phyloP scores from a whole-genome alignment of 2,888 invertebrate species.

The Caenorhabditis afra region DNA sequence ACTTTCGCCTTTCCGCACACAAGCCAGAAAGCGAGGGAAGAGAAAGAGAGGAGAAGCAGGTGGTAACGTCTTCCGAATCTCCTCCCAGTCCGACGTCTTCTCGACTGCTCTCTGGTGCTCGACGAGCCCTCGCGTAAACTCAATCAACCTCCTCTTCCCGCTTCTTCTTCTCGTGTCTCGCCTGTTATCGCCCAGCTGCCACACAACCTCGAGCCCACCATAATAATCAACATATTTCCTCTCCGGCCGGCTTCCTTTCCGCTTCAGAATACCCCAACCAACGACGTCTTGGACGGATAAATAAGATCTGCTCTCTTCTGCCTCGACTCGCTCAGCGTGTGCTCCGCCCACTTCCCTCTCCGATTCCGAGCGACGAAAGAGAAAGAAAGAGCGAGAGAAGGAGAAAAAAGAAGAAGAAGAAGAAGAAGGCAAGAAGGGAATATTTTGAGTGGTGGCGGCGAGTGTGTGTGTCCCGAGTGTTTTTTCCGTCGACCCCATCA shows the following conservation, averaged over 20 bases:
- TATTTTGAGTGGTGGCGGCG: slow-evolving; percentile 42
- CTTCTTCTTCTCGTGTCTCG: no score
- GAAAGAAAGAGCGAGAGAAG: neutral
- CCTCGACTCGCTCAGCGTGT: neutral
- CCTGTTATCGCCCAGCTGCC: slow-evolving; percentile 13
- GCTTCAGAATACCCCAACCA: slow-evolving; percentile 26
- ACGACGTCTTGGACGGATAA: slow-evolving; percentile 13
- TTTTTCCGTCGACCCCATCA: slow-evolving; percentile 19
- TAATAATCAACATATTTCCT: slow-evolving; percentile 36
- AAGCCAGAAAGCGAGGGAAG: no score
- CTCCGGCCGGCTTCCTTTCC: neutral
- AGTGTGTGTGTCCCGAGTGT: slow-evolving; percentile 1
- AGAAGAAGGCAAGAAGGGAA: slow-evolving; percentile 29
- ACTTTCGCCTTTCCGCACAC: no score
- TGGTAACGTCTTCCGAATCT: neutral
- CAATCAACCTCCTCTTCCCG: slow-evolving; percentile 21
- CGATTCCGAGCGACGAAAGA: slow-evolving; percentile 1
- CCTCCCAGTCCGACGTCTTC: neutral
- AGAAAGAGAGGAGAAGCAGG: neutral
- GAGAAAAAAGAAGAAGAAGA: neutral
- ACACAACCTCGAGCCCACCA: slow-evolving; percentile 5
- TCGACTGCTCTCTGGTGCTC: slow-evolving; percentile 17
- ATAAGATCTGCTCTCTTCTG: slow-evolving; percentile 26
- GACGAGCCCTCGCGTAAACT: slow-evolving; percentile 24
- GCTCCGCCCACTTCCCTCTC: slow-evolving; percentile 18